Base-by-base conservation (phyloP, 2,797 vertebrate genomes). In the Nyctalus aviator region DNA sequence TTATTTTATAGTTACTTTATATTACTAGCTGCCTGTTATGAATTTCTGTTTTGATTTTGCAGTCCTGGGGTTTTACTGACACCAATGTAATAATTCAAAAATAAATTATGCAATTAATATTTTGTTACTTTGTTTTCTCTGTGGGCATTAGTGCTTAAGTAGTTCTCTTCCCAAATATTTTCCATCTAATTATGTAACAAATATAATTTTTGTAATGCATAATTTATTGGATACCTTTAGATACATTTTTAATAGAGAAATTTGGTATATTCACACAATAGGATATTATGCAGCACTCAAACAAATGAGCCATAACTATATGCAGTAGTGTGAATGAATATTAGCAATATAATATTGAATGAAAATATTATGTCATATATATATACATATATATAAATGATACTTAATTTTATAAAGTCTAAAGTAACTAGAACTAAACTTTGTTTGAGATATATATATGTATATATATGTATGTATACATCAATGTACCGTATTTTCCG, bases 1-100 rank as follows among this genome's bases (percentile, higher is more conserved):
- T 87, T 88, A 83, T 87, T 81, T 94, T 64, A 94, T 83, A 84
- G 30, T 81, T 92, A 92, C 18, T 93, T 97, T 75, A 57, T 95
- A 76, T 69, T 85, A 66, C 48, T 93, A 91, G 5, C 20, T 91
- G 6, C 77, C 18, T 93, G 1, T 90, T 89, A 75, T 8, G 4
- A 76, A 88, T 94, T 95, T 82, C 30, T 62, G 3, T 77, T 88
- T 64, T 87, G 17, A 82, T 90, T 93, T 95, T 57, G 10, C 89
- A 90, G 50, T 87, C 50, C 41, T 79, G 4, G 35, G 37, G 53
- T 95, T 95, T 97, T 87, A 84, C 10, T 86, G 71, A 90, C 44
- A 93, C 10, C 69, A 73, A 0, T 90, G 1, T 90, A 84, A 17
- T 96, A 83, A 81, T 94, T 86, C 8, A 78, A 62, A 89, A 87